A percentile compares a stretch with the other conserved stretches of the same genome.
Evolutionary conservation across 2,113 vertebrate species (phyloP).

Genomic region (Echinops telfairi): DNA sequence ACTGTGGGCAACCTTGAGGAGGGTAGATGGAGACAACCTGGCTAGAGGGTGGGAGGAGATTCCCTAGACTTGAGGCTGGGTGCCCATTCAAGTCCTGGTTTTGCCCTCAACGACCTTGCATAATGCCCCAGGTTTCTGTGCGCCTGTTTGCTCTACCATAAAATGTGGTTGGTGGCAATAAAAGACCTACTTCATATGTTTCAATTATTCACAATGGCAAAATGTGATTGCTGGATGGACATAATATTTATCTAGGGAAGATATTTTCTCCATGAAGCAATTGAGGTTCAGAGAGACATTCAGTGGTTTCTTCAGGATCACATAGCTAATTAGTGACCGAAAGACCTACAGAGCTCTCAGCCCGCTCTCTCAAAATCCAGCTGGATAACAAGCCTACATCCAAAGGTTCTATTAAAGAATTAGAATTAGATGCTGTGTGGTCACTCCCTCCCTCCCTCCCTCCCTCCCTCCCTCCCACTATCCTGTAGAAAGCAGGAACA

Average conservation of each 20-base stretch:
- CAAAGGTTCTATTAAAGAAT: neutral
- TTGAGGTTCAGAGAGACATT: neutral
- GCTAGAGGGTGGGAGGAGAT: neutral
- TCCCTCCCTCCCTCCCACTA: neutral
- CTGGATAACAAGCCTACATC: neutral
- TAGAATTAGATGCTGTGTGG: too few species aligned
- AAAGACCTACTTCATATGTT: neutral
- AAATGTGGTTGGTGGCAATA: neutral
- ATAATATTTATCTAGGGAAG: neutral
- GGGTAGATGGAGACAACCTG: neutral
- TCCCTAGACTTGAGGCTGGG: neutral
- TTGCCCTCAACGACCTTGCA: neutral
- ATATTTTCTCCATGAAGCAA: neutral
- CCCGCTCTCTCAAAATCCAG: neutral
- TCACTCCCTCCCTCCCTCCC: too few species aligned
- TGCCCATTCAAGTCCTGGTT: neutral
- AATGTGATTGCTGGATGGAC: neutral
- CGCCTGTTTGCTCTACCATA: neutral
- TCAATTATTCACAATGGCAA: neutral
- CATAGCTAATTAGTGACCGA: neutral
- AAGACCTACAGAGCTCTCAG: neutral
- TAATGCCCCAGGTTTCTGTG: neutral
- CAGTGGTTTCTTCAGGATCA: neutral
- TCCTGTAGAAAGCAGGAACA: neutral
- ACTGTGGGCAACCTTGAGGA: neutral